These are phyloP conservation scores for Agonopterix arenella DNA, from an alignment of 2,888 invertebrate species.

Conservation along the genomic window DNA sequence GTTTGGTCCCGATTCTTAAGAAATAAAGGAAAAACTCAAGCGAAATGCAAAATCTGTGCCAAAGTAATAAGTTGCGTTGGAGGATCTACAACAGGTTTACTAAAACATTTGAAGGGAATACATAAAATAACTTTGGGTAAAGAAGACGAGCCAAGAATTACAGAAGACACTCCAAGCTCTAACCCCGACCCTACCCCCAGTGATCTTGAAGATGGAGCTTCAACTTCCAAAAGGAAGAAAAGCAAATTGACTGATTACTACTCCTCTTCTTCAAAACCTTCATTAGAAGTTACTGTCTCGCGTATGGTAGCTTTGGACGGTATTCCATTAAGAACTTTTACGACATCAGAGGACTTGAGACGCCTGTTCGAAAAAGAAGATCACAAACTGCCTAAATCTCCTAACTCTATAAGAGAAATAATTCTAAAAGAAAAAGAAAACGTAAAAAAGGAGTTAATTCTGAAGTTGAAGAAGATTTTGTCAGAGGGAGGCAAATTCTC, in stretches of 20 bases:
- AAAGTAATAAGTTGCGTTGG: too few species aligned
- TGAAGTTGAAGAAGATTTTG: background rate
- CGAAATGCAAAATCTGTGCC: too few species aligned
- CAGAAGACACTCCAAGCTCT: too few species aligned
- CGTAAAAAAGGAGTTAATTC: background rate
- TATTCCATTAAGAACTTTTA: background rate
- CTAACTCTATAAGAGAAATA: background rate
- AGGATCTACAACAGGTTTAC: too few species aligned
- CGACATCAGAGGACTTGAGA: background rate
- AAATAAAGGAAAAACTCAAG: too few species aligned
- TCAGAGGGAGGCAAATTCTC: background rate
- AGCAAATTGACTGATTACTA: background rate
- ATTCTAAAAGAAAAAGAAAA: background rate
- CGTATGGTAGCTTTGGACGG: background rate
- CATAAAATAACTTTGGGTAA: too few species aligned
- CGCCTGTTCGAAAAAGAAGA: background rate
- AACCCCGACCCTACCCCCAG: too few species aligned
- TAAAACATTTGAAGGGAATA: too few species aligned
- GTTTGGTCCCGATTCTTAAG: too few species aligned
- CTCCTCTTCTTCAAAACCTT: background rate
- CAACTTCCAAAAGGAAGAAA: constrained; percentile 1
- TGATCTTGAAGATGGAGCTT: constrained; percentile 1
- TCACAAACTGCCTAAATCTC: background rate
- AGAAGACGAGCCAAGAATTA: too few species aligned
- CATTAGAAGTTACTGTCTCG: background rate